These are phyloP conservation scores for Strigamia transsilvanica DNA, from an alignment of 2,888 invertebrate genomes.

Conservation along the genomic window DNA sequence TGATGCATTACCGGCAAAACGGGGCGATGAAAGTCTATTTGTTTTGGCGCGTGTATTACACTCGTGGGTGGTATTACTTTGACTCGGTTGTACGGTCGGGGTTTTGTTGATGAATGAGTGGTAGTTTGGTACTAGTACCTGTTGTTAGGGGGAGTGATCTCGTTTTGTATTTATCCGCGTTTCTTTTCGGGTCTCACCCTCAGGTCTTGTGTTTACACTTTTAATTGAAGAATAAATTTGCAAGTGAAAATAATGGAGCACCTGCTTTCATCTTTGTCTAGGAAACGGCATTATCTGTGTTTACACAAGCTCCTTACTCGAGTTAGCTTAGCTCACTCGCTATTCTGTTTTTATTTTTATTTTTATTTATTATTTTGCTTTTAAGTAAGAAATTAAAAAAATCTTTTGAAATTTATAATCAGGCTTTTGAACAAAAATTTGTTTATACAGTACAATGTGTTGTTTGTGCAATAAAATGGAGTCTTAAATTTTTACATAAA, in stretches of 20 bases:
- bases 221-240: conserved; percentile 43
- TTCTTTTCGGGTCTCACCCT: not conserved
- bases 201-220: conserved; percentile 16
- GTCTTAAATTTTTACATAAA: not conserved
- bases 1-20: not conserved
- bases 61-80: conserved; percentile 1
- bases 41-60: not conserved
- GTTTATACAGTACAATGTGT: not conserved
- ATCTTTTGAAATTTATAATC: not conserved
- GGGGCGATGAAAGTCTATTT: conserved; percentile 22
- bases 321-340: not conserved
- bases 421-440: not conserved
- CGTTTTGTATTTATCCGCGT: not conserved
- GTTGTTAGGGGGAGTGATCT: not conserved
- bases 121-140: not conserved
- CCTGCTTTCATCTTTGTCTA: conserved; percentile 38
- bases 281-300: conserved; percentile 19
- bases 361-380: not conserved
- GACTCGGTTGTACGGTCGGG: not conserved
- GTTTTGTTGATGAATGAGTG: conserved; percentile 24
- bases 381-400: not conserved
- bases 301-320: conserved; percentile 9
- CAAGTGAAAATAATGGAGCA: conserved; percentile 28
- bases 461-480: not conserved
- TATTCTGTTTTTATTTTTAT: not conserved